A percentile compares a stretch with the other conserved stretches of the same genome.
Evolutionary conservation across 1,140 invertebrate species (phyloP).

Genomic region (Macrobrachium rosenbergii): DNA sequence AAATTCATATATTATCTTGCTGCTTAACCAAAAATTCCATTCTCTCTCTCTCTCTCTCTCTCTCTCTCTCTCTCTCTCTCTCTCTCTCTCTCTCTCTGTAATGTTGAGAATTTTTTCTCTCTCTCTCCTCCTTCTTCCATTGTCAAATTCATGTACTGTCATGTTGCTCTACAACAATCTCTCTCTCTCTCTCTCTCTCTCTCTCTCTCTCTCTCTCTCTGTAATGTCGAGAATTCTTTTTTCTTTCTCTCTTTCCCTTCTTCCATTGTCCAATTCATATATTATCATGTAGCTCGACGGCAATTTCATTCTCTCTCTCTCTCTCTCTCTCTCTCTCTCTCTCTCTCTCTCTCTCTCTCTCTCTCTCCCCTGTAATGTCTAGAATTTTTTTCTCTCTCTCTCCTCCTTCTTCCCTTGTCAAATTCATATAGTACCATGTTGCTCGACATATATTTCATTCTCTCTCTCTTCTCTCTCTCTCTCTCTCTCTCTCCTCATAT

Average conservation of each 20-base stretch:
- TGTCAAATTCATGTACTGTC: neutral
- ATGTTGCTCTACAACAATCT: too few relatives aligned
- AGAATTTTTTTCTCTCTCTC: neutral
- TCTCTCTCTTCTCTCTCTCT: neutral
- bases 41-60: neutral
- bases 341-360: neutral
- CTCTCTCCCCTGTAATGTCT: neutral
- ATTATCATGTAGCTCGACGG: too few relatives aligned
- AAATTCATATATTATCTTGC: neutral
- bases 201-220: neutral
- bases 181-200: neutral
- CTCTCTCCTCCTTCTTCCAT: neutral
- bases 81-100: neutral
- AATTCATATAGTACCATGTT: neutral
- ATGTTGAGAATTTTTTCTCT: neutral
- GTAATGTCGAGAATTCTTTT: neutral
- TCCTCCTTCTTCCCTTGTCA: neutral
- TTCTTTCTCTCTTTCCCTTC: too few relatives aligned
- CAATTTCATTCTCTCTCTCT: neutral
- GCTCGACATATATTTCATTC: neutral
- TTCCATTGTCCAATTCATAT: too few relatives aligned
- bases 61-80: neutral
- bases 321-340: neutral
- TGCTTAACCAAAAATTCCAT: too few relatives aligned
- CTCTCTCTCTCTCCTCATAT: neutral